Conservation (phyloP, 53 echinoderm and acorn worm species). For the Stichopus horrens region DNA sequence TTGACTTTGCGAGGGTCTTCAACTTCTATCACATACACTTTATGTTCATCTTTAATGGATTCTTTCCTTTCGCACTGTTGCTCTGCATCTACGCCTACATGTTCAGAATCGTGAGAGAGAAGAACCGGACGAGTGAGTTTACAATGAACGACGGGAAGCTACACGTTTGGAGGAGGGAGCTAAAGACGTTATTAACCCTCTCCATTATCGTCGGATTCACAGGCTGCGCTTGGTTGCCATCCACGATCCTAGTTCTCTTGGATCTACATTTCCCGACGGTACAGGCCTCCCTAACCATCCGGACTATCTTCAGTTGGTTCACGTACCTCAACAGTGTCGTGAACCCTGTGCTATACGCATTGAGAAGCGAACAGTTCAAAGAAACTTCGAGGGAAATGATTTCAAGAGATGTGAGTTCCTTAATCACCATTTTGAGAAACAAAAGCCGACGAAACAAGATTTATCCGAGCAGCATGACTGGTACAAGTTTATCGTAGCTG, state of each 20-base stretch:
- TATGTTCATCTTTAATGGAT: conserved; percentile 53
- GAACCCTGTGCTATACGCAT: conserved; percentile 63
- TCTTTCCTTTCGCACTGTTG: conserved; percentile 56
- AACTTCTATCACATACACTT: conserved; percentile 59
- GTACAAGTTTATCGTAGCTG: too few species aligned
- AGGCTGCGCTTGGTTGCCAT: conserved; percentile 63
- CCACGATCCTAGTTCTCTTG: conserved; percentile 54
- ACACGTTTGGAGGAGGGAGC: conserved; percentile 36
- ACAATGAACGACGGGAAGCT: background rate
- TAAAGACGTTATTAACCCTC: conserved; percentile 62
- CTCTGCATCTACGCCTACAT: conserved; percentile 53
- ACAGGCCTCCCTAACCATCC: conserved; percentile 50
- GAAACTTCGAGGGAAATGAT: conserved; percentile 34
- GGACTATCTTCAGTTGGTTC: conserved; percentile 65
- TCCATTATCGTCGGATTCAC: conserved; percentile 62
- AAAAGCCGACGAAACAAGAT: too few species aligned
- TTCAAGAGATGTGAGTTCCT: background rate
- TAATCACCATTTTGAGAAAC: too few species aligned
- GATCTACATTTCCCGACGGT: conserved; percentile 55
- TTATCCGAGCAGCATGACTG: too few species aligned
- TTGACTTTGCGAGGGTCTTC: conserved; percentile 65
- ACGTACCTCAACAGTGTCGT: conserved; percentile 71
- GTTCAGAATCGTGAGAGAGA: conserved; percentile 56
- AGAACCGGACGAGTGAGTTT: background rate
- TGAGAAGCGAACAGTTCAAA: conserved; percentile 63